These are phyloP conservation scores for Passerina amoena DNA, from an alignment of 2,113 vertebrate genomes.

Conservation along the genomic window DNA sequence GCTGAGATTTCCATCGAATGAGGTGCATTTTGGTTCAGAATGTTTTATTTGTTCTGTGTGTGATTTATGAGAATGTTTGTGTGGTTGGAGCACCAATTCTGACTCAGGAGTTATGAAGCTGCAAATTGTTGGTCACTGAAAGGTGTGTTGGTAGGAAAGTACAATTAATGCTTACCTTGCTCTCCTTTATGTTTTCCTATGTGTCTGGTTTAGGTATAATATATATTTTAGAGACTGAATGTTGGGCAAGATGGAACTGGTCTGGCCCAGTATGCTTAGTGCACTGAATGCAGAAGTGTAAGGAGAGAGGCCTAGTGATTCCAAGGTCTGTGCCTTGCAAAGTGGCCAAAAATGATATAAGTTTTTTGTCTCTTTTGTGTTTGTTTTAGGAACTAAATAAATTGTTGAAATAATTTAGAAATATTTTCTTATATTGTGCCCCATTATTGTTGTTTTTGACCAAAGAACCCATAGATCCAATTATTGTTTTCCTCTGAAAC, in stretches of 20 bases:
- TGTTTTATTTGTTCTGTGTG: not conserved
- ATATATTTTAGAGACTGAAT: not conserved
- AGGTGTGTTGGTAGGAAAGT: not conserved
- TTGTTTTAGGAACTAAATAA: not conserved
- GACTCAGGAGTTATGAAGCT: not conserved
- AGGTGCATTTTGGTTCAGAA: not conserved
- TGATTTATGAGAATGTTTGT: not conserved
- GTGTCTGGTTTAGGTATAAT: not conserved
- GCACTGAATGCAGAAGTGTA: not conserved
- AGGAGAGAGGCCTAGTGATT: not conserved
- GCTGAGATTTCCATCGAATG: not conserved
- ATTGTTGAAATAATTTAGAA: not conserved
- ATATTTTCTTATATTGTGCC: not conserved
- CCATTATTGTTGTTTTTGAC: rapidly evolving
- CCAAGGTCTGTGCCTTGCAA: not conserved
- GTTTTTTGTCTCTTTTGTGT: not conserved
- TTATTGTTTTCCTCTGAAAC: not conserved
- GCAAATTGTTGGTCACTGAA: not conserved
- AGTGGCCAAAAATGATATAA: not conserved
- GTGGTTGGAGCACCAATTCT: not conserved
- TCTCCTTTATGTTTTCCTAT: not conserved
- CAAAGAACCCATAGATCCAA: not conserved
- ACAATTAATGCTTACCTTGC: not conserved
- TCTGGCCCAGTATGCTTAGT: not conserved
- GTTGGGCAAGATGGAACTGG: not conserved